Base-by-base conservation (phyloP, 2,113 vertebrate species). In the Sander vitreus region DNA sequence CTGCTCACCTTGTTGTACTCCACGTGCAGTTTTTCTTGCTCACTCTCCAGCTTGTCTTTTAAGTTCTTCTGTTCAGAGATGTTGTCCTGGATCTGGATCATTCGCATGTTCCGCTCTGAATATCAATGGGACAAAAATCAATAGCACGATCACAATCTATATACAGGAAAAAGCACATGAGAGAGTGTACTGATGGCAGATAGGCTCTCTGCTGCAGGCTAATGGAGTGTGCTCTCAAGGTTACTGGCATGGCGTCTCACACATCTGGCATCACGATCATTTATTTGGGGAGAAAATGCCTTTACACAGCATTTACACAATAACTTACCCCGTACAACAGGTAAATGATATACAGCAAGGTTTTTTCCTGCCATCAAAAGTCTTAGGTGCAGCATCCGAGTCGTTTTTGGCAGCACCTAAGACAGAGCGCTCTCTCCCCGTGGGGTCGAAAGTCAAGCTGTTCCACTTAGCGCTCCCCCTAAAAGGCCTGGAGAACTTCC, bases 41-140 rank as follows among this genome's bases (percentile, higher is more conserved):
- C 98, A 23, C 96, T 97, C 92, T 99, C 98, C 91, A 99, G 95
- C 88, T 98, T 98, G 95, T 99, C 97, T 92, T 99, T 99, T 83
- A 99, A 95, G 93, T 95, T 98, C 95, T 99, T 99, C 93, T 99
- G 98, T 88, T 99, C 98, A 13, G 97, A 95, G 95, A 99, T 98
- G 92, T 98, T 99, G 95, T 99, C 98, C 93, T 99, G 98, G 92
- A 99, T 98, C 93, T 99, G 98, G 95, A 99, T 98, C 98, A 99
- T 99, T 86, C 97, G 96, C 97, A 99, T 98, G 95, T 99, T 99
- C 89, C 98, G 95, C 95, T 99, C 98, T 99, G 91, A 93, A 93
- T 83, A 91, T 65, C 88, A 92, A 94, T 78, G 71, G 72, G 90
- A 85, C 23, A 78, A 73, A 89, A 93, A 93, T 93, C 91, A 93